Percentiles rank a stretch among this genome's conserved stretches.
Evolutionary conservation across 2,888 invertebrate genomes (phyloP).

Genomic region (Amphipyra berbera): DNA sequence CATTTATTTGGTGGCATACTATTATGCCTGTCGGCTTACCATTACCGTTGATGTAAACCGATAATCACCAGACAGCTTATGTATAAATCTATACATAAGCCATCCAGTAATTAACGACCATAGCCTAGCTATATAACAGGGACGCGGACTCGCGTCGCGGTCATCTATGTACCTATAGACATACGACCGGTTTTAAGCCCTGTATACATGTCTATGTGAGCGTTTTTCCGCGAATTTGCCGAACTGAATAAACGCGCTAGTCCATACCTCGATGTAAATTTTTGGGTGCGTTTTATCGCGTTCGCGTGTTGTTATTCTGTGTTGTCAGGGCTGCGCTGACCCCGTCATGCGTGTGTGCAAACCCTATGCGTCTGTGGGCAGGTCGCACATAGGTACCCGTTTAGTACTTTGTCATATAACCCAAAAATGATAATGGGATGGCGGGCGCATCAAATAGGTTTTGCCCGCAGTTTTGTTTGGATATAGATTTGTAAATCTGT

Average conservation of each 20-base stretch:
- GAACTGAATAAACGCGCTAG: constrained; percentile 11
- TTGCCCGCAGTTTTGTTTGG: not conserved
- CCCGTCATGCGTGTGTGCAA: constrained; percentile 4
- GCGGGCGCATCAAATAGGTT: not conserved
- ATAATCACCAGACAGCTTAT: not conserved
- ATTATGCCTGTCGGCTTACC: too few relatives aligned
- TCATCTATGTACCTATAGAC: not conserved
- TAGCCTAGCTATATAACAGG: constrained; percentile 3
- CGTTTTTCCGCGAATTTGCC: constrained; percentile 13
- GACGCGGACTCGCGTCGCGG: constrained; percentile 1
- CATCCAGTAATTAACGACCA: constrained; percentile 15
- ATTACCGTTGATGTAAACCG: too few relatives aligned
- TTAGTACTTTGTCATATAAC: not conserved
- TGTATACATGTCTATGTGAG: not conserved
- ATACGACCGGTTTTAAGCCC: not conserved
- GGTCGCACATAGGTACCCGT: not conserved
- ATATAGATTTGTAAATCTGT: not conserved
- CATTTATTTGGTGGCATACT: too few relatives aligned
- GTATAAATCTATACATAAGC: constrained; percentile 9
- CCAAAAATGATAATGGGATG: constrained; percentile 1
- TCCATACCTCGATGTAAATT: constrained; percentile 19
- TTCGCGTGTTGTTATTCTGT: not conserved
- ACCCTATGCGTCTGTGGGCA: not conserved
- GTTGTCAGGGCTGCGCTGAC: constrained; percentile 6
- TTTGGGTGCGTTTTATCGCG: constrained; percentile 41